phyloP scores from a whole-genome alignment of 2,113 vertebrate genomes.

The Dasyprocta punctata region DNA sequence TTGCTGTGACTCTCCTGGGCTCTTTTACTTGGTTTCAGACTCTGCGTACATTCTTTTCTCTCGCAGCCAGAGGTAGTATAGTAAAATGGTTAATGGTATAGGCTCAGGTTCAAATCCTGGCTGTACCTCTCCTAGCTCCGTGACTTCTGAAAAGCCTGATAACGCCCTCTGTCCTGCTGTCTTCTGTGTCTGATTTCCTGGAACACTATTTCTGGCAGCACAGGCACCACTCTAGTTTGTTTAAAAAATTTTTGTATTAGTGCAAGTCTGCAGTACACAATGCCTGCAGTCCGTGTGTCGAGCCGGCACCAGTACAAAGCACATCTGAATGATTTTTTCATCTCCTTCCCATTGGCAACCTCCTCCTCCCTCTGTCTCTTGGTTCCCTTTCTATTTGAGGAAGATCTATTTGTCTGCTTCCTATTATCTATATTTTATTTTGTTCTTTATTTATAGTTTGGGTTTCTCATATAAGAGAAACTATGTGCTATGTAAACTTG shows the following conservation, averaged over 20 bases:
- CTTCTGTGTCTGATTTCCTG: not conserved
- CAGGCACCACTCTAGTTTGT: not conserved
- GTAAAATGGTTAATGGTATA: not conserved
- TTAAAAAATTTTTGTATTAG: not conserved
- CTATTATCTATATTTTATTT: not conserved
- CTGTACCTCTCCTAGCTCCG: not conserved
- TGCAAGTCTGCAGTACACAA: not conserved
- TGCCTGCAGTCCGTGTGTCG: not conserved
- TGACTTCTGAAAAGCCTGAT: not conserved
- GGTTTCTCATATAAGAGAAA: not conserved
- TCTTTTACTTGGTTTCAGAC: conserved; percentile 15
- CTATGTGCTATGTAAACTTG: not conserved
- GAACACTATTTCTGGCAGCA: not conserved
- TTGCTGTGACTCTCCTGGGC: not conserved
- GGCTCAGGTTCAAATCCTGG: not conserved
- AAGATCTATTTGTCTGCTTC: not conserved
- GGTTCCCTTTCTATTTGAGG: not conserved
- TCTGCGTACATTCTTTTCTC: not conserved
- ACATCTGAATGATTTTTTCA: not conserved
- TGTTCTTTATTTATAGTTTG: not conserved
- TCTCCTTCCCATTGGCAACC: not conserved
- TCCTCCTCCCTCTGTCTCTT: not conserved
- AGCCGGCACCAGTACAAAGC: not conserved
- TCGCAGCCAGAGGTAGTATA: not conserved
- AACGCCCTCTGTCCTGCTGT: not conserved